Percentiles rank a stretch among this genome's conserved stretches.
Conservation (phyloP, 2,888 invertebrate species). For the Cryptocheilus praepositus region DNA sequence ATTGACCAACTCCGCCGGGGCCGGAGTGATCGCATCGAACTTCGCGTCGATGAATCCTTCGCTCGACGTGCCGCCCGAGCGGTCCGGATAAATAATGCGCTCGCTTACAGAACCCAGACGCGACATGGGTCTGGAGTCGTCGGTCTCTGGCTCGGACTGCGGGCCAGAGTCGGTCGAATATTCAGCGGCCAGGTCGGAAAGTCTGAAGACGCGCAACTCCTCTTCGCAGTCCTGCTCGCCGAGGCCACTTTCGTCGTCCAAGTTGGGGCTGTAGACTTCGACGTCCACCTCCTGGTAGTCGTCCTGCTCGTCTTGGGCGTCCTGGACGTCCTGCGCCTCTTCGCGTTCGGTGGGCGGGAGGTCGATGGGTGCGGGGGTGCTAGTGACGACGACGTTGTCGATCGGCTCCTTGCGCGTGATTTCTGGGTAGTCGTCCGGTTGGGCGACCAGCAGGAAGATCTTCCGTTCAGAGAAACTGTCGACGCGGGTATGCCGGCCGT, state of each 20-base stretch:
- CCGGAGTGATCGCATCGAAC: conserved; percentile 46
- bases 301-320: conserved; percentile 25
- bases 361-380: conserved; percentile 14
- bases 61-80: conserved; percentile 62
- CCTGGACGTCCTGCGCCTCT: conserved; percentile 12
- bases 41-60: conserved; percentile 55
- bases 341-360: not conserved
- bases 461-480: conserved; percentile 76
- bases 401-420: conserved; percentile 65
- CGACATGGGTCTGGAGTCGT: conserved; percentile 68
- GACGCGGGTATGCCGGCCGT: conserved; percentile 72
- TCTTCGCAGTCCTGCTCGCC: conserved; percentile 54
- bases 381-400: conserved; percentile 17
- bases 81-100: conserved; percentile 59
- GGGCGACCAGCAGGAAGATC: conserved; percentile 78
- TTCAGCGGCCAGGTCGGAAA: conserved; percentile 68
- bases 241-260: conserved; percentile 51
- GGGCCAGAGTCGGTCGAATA: conserved; percentile 71
- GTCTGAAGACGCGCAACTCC: conserved; percentile 59
- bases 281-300: conserved; percentile 42
- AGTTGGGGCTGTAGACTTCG: conserved; percentile 50
- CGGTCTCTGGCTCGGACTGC: conserved; percentile 68
- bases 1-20: conserved; percentile 28
- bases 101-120: conserved; percentile 65
- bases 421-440: conserved; percentile 77